A percentile compares a stretch with the other conserved stretches of the same genome.
These are phyloP conservation scores for Pelobates fuscus DNA, from an alignment of 2,113 vertebrate genomes.

Conservation along the genomic window DNA sequence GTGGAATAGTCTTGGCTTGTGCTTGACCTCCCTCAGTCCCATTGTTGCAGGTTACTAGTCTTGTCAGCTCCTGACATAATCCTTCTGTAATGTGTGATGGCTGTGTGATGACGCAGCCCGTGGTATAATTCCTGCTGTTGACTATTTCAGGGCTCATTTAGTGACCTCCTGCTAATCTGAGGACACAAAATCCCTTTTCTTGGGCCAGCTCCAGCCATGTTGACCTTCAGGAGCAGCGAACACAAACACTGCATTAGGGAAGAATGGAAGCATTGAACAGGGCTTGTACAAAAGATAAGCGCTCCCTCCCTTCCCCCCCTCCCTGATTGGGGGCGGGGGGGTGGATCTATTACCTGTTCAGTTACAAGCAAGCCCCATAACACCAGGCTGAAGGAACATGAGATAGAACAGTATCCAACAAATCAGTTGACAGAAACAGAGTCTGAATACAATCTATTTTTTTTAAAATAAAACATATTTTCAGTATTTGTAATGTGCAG, in stretches of 20 bases:
- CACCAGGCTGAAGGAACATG: background rate
- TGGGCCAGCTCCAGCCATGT: slow-evolving; percentile 13
- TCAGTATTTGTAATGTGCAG: no score
- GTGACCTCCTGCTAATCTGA: slow-evolving; percentile 42
- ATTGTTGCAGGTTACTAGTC: background rate
- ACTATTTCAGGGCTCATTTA: slow-evolving; percentile 25
- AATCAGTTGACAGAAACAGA: background rate
- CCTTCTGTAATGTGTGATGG: background rate
- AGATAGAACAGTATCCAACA: background rate
- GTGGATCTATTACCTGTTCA: slow-evolving; percentile 21
- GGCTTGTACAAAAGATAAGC: slow-evolving; percentile 18
- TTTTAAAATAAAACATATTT: no score
- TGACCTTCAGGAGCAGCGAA: slow-evolving; percentile 44
- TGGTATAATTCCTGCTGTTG: slow-evolving; percentile 22
- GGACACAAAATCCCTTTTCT: slow-evolving; percentile 29
- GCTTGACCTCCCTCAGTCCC: background rate
- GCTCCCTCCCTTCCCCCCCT: background rate
- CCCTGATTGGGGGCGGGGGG: background rate
- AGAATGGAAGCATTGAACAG: slow-evolving; percentile 40
- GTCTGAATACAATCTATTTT: background rate
- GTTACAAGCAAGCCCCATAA: background rate
- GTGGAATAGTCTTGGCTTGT: background rate
- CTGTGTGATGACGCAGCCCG: background rate
- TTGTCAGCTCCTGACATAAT: slow-evolving; percentile 1
- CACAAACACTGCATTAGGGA: slow-evolving; percentile 43